These are phyloP conservation scores for Syngnathus scovelli DNA, from an alignment of 2,113 vertebrate species.

Conservation along the genomic window DNA sequence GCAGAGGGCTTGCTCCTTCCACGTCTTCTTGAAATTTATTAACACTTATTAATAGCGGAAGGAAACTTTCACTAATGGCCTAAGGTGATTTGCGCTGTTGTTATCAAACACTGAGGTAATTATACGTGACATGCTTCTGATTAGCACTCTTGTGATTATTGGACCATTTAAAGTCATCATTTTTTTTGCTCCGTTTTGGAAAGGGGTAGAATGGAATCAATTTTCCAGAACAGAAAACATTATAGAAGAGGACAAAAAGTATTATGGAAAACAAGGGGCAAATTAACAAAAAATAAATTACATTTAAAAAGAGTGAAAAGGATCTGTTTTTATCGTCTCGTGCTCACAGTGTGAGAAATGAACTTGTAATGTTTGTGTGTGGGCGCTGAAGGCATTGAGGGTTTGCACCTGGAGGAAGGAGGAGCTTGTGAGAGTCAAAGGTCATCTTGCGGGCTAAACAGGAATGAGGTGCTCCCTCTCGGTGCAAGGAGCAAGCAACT, in stretches of 20 bases:
- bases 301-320: too few species aligned
- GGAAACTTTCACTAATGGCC: conserved; percentile 62
- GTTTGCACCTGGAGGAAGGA: conserved; percentile 83
- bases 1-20: conserved; percentile 55
- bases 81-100: conserved; percentile 53
- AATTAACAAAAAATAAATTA: too few species aligned
- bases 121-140: conserved; percentile 70
- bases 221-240: conserved; percentile 38
- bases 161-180: conserved; percentile 44
- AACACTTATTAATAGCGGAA: conserved; percentile 64
- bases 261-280: background rate
- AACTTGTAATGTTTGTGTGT: conserved; percentile 26
- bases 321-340: conserved; percentile 10
- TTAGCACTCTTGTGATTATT: conserved; percentile 69
- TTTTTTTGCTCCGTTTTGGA: conserved; percentile 14
- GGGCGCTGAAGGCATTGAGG: conserved; percentile 53
- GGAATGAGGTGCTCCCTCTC: conserved; percentile 69
- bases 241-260: background rate
- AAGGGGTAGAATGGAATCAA: conserved; percentile 23
- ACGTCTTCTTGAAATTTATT: conserved; percentile 66
- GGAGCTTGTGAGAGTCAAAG: conserved; percentile 72
- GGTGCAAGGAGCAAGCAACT: conserved; percentile 78
- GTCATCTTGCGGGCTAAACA: conserved; percentile 78
- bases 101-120: conserved; percentile 70
- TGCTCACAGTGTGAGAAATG: conserved; percentile 49